Evolutionary conservation across 2,797 vertebrate species (phyloP), one percentile per base, ranked within the genome.

Genomic region (Peromyscus melanophrys): DNA sequence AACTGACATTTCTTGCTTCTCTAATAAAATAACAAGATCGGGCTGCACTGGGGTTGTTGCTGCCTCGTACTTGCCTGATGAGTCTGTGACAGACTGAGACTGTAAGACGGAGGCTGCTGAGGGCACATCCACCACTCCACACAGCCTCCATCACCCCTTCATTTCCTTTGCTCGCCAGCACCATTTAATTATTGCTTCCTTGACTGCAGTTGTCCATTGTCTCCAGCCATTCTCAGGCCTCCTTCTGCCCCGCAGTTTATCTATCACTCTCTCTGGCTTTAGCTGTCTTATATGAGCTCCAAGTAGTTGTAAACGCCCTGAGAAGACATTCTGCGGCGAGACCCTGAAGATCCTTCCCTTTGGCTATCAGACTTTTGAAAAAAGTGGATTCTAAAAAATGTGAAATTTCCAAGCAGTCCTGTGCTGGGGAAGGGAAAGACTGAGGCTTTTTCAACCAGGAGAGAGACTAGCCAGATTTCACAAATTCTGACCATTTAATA

Each of bases 201-300:
- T 43, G 43, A 7, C 76, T 21, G 23, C 0, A 93, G 34, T n/a
- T 25, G 8, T 25, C 23, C 11, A 4, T 34, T 17, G 65, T 29
- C 52, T 31, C 4, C 55, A 31, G 61, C 1, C 43, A 7, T 1
- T 0, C 1, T 3, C 17, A 13, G 8, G 37, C 46, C n/a, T 46
- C 34, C 25, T 7, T 34, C 17, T 21, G 16, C 25, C 13, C 43
- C 52, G 37, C 4, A 10, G 23, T 31, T 88, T 71, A 23, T 34
- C n/a, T 57, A 4, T 10, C 6, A 1, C 16, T 31, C 3, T 92
- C 10, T 61, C 69, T 21, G 25, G 16, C 25, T 61, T 78, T 25
- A 78, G 11, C 37, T 84, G 6, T 78, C 40, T 78, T 29, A 12
- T 1, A 34, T 23, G 59, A 77, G 43, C 21, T 73, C 25, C 11